phyloP scores from a whole-genome alignment of 1,140 invertebrate species.

The Epicauta chinensis region DNA sequence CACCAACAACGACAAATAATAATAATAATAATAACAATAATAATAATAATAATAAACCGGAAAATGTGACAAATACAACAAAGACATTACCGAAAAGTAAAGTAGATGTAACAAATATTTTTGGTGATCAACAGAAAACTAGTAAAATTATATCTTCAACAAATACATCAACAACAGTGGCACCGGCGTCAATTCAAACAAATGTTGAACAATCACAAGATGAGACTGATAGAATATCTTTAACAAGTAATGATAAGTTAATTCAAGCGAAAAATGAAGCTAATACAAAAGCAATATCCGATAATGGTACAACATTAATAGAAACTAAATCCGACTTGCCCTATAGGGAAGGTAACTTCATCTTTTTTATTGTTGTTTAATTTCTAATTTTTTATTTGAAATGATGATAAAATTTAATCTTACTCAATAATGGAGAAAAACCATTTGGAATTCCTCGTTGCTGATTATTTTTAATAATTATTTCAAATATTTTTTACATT shows the following conservation, averaged over 20 bases:
- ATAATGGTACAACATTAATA: conserved; percentile 12
- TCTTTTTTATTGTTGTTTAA: not conserved
- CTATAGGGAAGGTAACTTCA: conserved; percentile 35
- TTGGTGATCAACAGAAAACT: conserved; percentile 33
- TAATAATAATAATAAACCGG: conserved; percentile 7
- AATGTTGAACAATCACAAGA: conserved; percentile 16
- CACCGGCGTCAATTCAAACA: no score
- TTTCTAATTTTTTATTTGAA: not conserved
- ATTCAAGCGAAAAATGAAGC: conserved; percentile 36
- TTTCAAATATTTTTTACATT: not conserved
- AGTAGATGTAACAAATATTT: conserved; percentile 38
- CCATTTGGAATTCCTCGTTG: conserved; percentile 22
- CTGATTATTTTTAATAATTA: conserved; percentile 13
- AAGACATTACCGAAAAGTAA: conserved; percentile 18
- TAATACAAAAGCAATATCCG: conserved; percentile 24
- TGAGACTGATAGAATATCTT: conserved; percentile 31
- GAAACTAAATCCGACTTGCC: conserved; percentile 24
- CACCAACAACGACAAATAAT: conserved; percentile 12
- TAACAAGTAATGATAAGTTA: conserved; percentile 29
- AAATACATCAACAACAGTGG: conserved; percentile 3
- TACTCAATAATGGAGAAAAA: conserved; percentile 6
- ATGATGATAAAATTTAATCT: conserved; percentile 19
- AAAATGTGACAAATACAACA: conserved; percentile 5
- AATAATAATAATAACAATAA: not conserved
- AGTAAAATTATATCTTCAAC: conserved; percentile 7